A percentile compares a stretch with the other conserved stretches of the same genome.
phyloP scores from a whole-genome alignment of 2,888 invertebrate genomes.

The Hartigia nigra region DNA sequence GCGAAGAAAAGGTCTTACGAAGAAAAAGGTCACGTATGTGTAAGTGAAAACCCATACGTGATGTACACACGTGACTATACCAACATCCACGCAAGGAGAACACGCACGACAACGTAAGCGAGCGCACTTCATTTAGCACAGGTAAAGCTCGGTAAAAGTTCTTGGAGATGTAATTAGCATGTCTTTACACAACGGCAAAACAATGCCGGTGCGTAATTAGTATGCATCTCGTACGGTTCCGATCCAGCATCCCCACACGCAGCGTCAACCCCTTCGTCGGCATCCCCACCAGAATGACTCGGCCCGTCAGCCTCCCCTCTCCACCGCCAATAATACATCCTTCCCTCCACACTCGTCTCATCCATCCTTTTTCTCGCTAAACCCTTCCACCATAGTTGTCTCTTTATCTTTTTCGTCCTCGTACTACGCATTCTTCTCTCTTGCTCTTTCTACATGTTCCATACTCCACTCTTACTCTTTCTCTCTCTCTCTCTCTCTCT shows the following conservation, averaged over 20 bases:
- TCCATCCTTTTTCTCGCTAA: slow-evolving; percentile 14
- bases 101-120: slow-evolving; percentile 14
- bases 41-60: neutral
- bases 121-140: slow-evolving; percentile 23
- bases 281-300: neutral
- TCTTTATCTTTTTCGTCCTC: slow-evolving; percentile 11
- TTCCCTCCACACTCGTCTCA: slow-evolving; percentile 7
- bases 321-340: slow-evolving; percentile 27
- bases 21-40: neutral
- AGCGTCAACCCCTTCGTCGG: neutral
- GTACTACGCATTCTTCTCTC: slow-evolving; percentile 15
- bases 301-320: slow-evolving; percentile 23
- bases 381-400: slow-evolving; percentile 8
- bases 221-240: slow-evolving; percentile 37
- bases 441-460: slow-evolving; percentile 8
- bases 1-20: slow-evolving; percentile 2
- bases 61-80: neutral
- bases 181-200: slow-evolving; percentile 54
- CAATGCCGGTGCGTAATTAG: slow-evolving; percentile 58
- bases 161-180: slow-evolving; percentile 63
- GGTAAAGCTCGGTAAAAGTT: slow-evolving; percentile 31
- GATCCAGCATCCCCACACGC: neutral
- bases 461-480: neutral
- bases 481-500: slow-evolving; percentile 4
- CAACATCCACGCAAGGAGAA: neutral